Conservation (phyloP, 1,140 invertebrate genomes). For the Meteorus sp. region DNA sequence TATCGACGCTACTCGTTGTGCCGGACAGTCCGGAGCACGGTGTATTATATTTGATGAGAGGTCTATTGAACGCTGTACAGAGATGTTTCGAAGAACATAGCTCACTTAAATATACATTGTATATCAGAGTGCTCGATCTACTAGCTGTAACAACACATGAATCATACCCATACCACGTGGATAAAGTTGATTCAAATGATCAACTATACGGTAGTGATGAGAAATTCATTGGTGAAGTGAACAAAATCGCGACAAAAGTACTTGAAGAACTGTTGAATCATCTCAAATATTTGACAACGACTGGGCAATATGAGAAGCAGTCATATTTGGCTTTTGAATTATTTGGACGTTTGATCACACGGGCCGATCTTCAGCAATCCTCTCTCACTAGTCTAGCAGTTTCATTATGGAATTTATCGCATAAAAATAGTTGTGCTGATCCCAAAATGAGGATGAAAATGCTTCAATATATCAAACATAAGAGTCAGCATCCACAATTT, state of each 20-base stretch:
- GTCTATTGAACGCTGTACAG: slow-evolving; percentile 74
- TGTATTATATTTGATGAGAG: slow-evolving; percentile 75
- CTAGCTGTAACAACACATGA: slow-evolving; percentile 76
- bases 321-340: slow-evolving; percentile 72
- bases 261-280: slow-evolving; percentile 77
- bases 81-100: slow-evolving; percentile 69
- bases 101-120: slow-evolving; percentile 64
- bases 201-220: slow-evolving; percentile 86
- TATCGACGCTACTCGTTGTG: slow-evolving; percentile 82
- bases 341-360: slow-evolving; percentile 70
- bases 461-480: slow-evolving; percentile 44
- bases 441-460: slow-evolving; percentile 50
- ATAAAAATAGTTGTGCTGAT: slow-evolving; percentile 63
- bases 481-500: slow-evolving; percentile 43
- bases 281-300: slow-evolving; percentile 67
- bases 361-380: slow-evolving; percentile 68
- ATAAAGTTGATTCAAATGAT: slow-evolving; percentile 92
- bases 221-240: slow-evolving; percentile 81
- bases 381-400: slow-evolving; percentile 67
- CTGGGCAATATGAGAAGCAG: slow-evolving; percentile 67
- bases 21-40: slow-evolving; percentile 88
- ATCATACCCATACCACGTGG: slow-evolving; percentile 78
- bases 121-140: slow-evolving; percentile 73
- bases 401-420: slow-evolving; percentile 80
- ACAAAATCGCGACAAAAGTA: slow-evolving; percentile 76